Conservation (phyloP, 2,113 vertebrate genomes). For the Turnix velox region DNA sequence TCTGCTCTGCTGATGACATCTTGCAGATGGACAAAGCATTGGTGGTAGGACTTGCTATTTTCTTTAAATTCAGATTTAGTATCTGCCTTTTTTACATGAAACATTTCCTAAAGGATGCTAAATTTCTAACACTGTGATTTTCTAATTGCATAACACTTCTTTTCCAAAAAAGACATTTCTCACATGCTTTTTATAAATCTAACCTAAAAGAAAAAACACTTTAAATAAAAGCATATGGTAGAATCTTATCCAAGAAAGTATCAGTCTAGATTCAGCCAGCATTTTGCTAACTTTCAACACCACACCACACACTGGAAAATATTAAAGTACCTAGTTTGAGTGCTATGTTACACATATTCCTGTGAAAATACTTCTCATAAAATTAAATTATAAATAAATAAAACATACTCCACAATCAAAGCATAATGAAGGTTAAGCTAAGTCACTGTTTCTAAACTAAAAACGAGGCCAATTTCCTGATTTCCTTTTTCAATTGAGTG, state of each 20-base stretch:
- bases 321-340: constrained; percentile 56
- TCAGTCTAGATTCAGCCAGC: constrained; percentile 47
- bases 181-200: constrained; percentile 62
- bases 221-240: constrained; percentile 72
- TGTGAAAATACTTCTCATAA: constrained; percentile 47
- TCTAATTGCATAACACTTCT: constrained; percentile 53
- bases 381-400: constrained; percentile 62
- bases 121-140: constrained; percentile 39
- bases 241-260: constrained; percentile 67
- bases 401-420: constrained; percentile 38
- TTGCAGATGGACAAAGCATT: neutral
- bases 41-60: neutral
- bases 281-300: constrained; percentile 68
- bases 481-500: neutral
- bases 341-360: constrained; percentile 44
- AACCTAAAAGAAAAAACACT: constrained; percentile 45
- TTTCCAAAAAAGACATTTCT: constrained; percentile 47
- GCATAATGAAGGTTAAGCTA: constrained; percentile 34
- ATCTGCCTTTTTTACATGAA: constrained; percentile 14
- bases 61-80: neutral
- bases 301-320: constrained; percentile 63
- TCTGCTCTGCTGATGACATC: neutral
- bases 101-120: constrained; percentile 43
- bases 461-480: neutral
- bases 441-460: constrained; percentile 32